Conservation (phyloP, 2,888 invertebrate genomes). For the Andrena bucephala region DNA sequence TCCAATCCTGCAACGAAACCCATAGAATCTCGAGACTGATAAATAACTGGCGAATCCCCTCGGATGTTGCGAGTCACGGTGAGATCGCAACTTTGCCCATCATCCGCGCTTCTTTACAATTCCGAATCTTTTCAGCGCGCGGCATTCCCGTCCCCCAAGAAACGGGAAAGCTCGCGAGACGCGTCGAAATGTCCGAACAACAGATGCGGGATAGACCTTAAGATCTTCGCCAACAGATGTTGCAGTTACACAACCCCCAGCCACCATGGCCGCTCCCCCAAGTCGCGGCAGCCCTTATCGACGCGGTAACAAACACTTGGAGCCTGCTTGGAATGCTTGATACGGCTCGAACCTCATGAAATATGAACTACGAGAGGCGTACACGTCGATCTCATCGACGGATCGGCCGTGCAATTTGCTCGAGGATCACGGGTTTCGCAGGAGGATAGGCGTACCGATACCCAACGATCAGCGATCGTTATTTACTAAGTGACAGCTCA, state of each 20-base stretch:
- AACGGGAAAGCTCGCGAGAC: conserved; percentile 48
- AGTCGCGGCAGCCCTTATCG: conserved; percentile 68
- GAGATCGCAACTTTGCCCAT: conserved; percentile 51
- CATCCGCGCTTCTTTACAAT: conserved; percentile 31
- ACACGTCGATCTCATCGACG: conserved; percentile 48
- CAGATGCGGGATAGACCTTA: conserved; percentile 66
- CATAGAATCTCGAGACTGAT: conserved; percentile 15
- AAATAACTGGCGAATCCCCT: conserved; percentile 19
- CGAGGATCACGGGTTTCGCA: conserved; percentile 42
- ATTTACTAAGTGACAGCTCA: background rate
- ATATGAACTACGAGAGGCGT: conserved; percentile 77
- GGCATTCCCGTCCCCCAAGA: background rate
- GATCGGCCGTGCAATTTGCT: conserved; percentile 62
- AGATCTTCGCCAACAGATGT: conserved; percentile 75
- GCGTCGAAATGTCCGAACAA: conserved; percentile 64
- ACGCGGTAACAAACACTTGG: conserved; percentile 77
- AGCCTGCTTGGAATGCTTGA: conserved; percentile 75
- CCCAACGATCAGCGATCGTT: background rate
- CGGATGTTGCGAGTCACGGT: conserved; percentile 49
- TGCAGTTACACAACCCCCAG: conserved; percentile 69
- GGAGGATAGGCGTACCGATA: conserved; percentile 23
- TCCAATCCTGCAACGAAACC: conserved; percentile 1
- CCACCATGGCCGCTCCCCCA: conserved; percentile 32
- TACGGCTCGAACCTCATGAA: conserved; percentile 78
- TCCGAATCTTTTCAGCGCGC: conserved; percentile 40